Base-by-base conservation (phyloP, 2,797 vertebrate genomes). In the Limosa lapponica region DNA sequence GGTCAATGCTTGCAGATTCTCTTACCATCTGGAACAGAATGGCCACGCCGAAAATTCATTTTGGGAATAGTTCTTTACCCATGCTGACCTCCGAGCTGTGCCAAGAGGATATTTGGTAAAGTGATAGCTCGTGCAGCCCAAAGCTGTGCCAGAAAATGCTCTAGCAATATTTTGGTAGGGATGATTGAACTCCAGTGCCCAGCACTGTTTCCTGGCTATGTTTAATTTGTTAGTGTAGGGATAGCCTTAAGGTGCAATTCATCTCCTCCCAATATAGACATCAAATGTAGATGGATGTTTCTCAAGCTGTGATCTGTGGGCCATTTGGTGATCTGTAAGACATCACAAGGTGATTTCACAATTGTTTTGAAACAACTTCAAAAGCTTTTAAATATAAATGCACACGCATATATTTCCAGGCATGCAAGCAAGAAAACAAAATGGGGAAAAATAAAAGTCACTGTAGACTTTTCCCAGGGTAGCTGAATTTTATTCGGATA, bases 341-440 rank as follows among this genome's bases (percentile, higher is more conserved):
- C 54, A 92, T 90, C 55, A 92, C 70, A 73, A 95, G 46, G 74
- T 90, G 67, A 80, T 77, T 95, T 93, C 84, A 82, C 30, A 55
- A 52, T 52, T 82, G 51, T 82, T 92, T 87, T 85, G 81, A 87
- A 94, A 41, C 55, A 73, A 14, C 18, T 51, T 94, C 74, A 57
- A 93, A 82, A 85, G 51, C 65, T 79, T 79, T 64, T 82, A 55
- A 87, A 84, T 64, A 90, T 46, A 78, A 83, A 61, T 62, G 19
- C n/a, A 41, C 32, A 81, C 19, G 65, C 8, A 81, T 48, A 67
- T 74, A 51, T 95, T 86, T 92, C 61, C 61, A 87, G 73, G 19
- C 43, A 59, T 72, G n/a, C 46, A 72, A 89, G 54, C 18, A 84
- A 72, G 28, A 91, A 94, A 82, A 92, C 23, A 92, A 92, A 72